Percentiles rank a stretch among this genome's conserved stretches.
Conservation (phyloP, 35 echinoderm and acorn worm genomes). For the Heliocidaris erythrogramma region DNA sequence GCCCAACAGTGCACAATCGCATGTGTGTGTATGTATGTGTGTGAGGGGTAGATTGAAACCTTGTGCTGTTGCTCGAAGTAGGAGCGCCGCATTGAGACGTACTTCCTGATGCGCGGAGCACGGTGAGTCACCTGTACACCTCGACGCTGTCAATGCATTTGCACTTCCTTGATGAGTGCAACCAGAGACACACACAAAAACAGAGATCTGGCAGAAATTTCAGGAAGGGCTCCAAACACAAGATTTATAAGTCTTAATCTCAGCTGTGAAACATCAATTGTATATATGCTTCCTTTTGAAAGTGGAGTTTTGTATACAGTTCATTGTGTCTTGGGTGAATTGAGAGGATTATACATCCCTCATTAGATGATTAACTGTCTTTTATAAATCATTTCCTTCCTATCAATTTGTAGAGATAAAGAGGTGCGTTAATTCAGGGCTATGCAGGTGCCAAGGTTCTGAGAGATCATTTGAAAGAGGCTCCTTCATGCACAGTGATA, state of each 20-base stretch:
- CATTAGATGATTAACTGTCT: background rate
- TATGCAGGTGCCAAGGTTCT: no score
- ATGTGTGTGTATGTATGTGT: background rate
- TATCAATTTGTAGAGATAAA: background rate
- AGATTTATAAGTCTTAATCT: background rate
- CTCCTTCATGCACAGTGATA: no score
- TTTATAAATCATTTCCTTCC: background rate
- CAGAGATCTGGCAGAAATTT: background rate
- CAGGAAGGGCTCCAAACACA: background rate
- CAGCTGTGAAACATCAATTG: background rate
- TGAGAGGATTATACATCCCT: background rate
- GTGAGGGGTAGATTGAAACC: background rate
- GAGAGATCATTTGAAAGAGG: no score
- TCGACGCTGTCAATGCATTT: constrained; percentile 17
- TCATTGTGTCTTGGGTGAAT: background rate
- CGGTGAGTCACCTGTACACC: constrained; percentile 5
- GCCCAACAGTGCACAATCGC: background rate
- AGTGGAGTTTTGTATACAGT: background rate
- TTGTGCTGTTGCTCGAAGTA: background rate
- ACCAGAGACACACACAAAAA: background rate
- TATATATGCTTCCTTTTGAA: background rate
- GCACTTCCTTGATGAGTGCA: constrained; percentile 26
- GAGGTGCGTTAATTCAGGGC: background rate
- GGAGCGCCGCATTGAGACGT: constrained; percentile 21
- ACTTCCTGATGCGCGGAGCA: constrained; percentile 20